phyloP scores from a whole-genome alignment of 2,113 vertebrate species.

The Taurulus bubalis region DNA sequence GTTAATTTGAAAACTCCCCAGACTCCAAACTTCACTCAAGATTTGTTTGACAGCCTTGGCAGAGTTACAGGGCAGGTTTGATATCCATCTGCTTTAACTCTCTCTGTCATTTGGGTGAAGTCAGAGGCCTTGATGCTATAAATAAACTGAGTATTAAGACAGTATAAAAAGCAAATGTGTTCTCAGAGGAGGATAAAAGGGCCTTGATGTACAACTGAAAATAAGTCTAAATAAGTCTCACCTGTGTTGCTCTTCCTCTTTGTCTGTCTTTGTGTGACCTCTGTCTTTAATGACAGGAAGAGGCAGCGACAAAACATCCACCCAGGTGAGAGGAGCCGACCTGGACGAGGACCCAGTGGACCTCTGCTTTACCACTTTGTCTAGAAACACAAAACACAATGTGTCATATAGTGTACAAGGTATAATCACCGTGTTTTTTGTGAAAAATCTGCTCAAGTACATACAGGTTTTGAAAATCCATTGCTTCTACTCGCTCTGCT shows the following conservation, averaged over 20 bases:
- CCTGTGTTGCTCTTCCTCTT: constrained; percentile 59
- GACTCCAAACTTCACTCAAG: constrained; percentile 60
- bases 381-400: constrained; percentile 47
- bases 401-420: background rate
- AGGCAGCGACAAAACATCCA: constrained; percentile 89
- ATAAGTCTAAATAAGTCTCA: constrained; percentile 29
- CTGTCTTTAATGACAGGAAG: constrained; percentile 86
- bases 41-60: constrained; percentile 62
- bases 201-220: background rate
- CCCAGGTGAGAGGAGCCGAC: constrained; percentile 87
- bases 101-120: constrained; percentile 56
- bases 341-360: constrained; percentile 79
- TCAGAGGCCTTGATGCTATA: constrained; percentile 49
- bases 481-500: background rate
- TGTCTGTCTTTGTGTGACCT: constrained; percentile 60
- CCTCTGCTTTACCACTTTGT: constrained; percentile 81
- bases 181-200: background rate
- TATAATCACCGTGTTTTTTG: background rate
- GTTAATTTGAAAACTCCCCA: constrained; percentile 68
- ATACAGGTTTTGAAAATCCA: background rate
- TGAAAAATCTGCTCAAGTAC: too few species aligned
- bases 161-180: background rate
- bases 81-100: constrained; percentile 60
- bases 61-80: constrained; percentile 51
- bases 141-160: constrained; percentile 33